A percentile compares a stretch with the other conserved stretches of the same genome.
Conservation (phyloP, 2,113 vertebrate genomes). For the Ptyas mucosa region DNA sequence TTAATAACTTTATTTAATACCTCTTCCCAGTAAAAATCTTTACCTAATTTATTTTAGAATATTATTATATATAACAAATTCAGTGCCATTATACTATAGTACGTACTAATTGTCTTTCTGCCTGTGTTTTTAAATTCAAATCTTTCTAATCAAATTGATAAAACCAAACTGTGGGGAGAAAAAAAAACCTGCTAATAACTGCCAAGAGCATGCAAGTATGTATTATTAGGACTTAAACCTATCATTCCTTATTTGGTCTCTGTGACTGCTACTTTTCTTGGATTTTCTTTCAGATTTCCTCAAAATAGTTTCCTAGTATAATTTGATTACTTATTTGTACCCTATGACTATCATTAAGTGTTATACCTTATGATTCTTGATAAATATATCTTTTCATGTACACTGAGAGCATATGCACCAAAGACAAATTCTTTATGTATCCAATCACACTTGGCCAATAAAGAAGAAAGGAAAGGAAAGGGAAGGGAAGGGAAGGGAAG, state of each 20-base stretch:
- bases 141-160: neutral
- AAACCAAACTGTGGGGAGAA: conserved; percentile 13
- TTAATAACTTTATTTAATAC: neutral
- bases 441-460: no score
- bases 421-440: no score
- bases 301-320: neutral
- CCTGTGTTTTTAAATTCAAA: conserved; percentile 18
- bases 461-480: no score
- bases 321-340: no score
- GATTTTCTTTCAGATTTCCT: conserved; percentile 16
- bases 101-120: conserved; percentile 15
- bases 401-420: no score
- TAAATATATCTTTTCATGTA: no score
- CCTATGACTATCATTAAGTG: no score
- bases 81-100: neutral
- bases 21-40: neutral
- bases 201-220: neutral
- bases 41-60: neutral
- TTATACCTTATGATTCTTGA: no score
- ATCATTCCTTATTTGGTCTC: neutral
- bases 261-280: neutral
- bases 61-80: neutral
- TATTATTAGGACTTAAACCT: conserved; percentile 12
- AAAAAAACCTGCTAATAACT: conserved; percentile 9
- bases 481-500: no score